Conservation (phyloP, 2,113 vertebrate genomes). For the Leptocoma aspasia region DNA sequence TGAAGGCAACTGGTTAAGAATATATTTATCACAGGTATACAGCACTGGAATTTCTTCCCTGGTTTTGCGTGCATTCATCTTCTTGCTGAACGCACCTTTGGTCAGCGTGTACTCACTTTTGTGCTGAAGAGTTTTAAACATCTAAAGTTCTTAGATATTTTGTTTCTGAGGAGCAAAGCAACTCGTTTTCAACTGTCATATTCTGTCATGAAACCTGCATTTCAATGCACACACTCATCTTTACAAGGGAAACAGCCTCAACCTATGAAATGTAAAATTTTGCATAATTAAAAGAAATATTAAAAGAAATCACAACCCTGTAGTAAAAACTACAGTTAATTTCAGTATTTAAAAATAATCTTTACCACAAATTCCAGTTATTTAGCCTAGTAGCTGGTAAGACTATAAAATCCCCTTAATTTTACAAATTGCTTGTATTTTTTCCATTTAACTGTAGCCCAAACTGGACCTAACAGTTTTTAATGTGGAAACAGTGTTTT, state of each 20-base stretch:
- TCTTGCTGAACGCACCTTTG: not conserved
- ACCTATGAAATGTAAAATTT: not conserved
- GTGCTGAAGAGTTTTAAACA: not conserved
- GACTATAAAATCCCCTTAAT: not conserved
- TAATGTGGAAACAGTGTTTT: not conserved
- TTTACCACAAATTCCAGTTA: not conserved
- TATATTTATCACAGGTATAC: not conserved
- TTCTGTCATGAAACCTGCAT: not conserved
- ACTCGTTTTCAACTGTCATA: not conserved
- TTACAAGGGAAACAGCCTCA: not conserved
- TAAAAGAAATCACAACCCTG: not conserved
- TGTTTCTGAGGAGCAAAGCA: constrained; percentile 17
- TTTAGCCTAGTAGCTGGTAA: not conserved
- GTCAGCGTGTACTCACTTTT: not conserved
- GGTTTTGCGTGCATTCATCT: not conserved
- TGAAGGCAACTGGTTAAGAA: not conserved
- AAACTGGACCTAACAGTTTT: not conserved
- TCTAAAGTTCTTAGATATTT: not conserved
- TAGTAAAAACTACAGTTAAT: constrained; percentile 22
- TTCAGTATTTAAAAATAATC: constrained; percentile 28
- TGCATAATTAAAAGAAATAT: not conserved
- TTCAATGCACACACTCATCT: not conserved
- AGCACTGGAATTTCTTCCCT: constrained; percentile 10
- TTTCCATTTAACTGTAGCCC: not conserved
- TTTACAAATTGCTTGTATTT: constrained; percentile 9